Conservation (phyloP, 2,113 vertebrate species). For the Tetrao urogallus region DNA sequence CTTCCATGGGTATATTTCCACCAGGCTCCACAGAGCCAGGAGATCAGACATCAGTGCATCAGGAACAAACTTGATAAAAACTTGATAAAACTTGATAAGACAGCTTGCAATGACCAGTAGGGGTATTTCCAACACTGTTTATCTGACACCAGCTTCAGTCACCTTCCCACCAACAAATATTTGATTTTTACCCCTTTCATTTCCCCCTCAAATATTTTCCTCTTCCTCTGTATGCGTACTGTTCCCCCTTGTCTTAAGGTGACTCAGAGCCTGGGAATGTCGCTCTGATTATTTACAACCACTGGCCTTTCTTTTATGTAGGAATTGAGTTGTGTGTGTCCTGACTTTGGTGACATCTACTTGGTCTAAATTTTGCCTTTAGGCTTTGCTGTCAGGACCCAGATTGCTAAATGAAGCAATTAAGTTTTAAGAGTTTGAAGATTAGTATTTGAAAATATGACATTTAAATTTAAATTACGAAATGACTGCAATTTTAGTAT, state of each 20-base stretch:
- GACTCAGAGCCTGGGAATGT: background rate
- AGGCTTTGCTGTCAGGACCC: background rate
- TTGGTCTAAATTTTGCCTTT: background rate
- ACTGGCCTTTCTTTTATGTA: background rate
- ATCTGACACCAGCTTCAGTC: background rate
- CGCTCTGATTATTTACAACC: background rate
- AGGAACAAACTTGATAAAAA: background rate
- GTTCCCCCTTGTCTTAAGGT: background rate
- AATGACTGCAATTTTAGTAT: background rate
- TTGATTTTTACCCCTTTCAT: background rate
- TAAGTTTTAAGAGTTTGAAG: background rate
- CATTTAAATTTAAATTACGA: slow-evolving; percentile 44
- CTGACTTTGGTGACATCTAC: background rate
- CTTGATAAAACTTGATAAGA: too few relatives aligned
- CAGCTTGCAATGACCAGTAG: background rate
- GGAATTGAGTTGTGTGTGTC: background rate
- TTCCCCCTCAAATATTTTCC: background rate
- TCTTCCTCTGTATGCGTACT: background rate
- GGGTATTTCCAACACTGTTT: background rate
- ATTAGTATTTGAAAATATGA: background rate
- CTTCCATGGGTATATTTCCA: background rate
- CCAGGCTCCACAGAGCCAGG: background rate
- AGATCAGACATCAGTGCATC: background rate
- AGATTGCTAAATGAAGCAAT: slow-evolving; percentile 2
- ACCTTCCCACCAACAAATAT: background rate